phyloP scores from a whole-genome alignment of 2,113 vertebrate genomes.

The Anser brachyrhynchus region DNA sequence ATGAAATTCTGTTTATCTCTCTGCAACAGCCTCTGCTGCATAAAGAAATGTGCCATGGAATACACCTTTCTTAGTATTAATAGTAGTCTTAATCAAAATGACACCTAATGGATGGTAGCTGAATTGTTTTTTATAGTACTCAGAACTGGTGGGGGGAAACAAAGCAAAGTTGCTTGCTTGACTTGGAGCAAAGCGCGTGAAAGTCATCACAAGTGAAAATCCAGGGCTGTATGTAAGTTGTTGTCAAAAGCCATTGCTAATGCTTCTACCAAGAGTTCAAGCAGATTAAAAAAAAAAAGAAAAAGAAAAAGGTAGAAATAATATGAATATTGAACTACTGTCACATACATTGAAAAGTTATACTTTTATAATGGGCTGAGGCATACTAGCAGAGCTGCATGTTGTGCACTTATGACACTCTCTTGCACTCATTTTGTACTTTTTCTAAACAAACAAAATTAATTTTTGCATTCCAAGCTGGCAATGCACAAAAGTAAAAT shows the following conservation, averaged over 20 bases:
- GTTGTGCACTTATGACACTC: neutral
- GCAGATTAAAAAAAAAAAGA: neutral
- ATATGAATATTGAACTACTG: neutral
- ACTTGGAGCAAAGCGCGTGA: neutral
- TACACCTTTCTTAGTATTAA: conserved; percentile 20
- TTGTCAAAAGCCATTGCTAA: neutral
- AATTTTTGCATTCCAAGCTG: neutral
- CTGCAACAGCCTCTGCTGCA: neutral
- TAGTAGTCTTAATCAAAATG: neutral
- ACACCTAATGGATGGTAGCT: neutral
- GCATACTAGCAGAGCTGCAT: neutral
- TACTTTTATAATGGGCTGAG: neutral
- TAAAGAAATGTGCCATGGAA: neutral
- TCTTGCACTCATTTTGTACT: neutral
- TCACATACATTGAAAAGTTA: neutral
- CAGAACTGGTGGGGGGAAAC: neutral
- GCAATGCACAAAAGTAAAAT: neutral
- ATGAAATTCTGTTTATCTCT: conserved; percentile 55
- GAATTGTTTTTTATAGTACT: neutral
- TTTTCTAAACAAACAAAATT: neutral
- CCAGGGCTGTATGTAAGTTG: neutral
- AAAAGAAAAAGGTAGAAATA: neutral
- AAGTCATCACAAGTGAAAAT: neutral
- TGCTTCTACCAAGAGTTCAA: neutral
- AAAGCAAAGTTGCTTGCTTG: neutral